These are phyloP conservation scores for Rugalucina vietnamica DNA, from an alignment of 2,888 invertebrate species.

Conservation along the genomic window DNA sequence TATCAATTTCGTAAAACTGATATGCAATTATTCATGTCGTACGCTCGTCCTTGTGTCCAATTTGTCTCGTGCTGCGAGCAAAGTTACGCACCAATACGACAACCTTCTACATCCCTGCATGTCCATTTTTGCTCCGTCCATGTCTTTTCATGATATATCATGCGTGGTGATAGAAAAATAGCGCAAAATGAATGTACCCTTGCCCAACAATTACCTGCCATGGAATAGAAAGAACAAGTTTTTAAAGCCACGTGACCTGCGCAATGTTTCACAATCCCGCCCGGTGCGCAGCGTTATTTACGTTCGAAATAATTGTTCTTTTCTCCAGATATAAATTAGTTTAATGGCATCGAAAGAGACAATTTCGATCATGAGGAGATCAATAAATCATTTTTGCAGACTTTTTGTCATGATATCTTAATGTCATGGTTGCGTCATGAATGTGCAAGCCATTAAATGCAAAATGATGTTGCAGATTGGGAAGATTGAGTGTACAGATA, in stretches of 20 bases:
- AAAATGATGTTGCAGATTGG: no score
- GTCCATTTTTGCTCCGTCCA: background rate
- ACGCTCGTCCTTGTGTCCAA: background rate
- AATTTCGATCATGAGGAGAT: background rate
- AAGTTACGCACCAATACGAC: background rate
- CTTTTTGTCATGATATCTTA: no score
- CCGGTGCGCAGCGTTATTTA: background rate
- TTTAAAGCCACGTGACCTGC: background rate
- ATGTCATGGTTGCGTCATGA: no score
- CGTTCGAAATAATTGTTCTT: constrained; percentile 5
- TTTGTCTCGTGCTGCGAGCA: background rate
- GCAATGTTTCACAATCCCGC: background rate
- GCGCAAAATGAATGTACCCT: background rate
- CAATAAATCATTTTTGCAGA: no score
- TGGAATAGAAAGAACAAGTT: background rate
- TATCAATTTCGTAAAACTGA: background rate
- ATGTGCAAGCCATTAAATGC: no score
- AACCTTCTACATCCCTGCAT: background rate
- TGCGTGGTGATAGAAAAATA: background rate
- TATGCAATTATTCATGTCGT: background rate
- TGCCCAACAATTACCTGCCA: background rate
- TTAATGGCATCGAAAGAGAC: background rate
- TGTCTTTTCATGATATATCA: background rate
- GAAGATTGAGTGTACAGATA: no score
- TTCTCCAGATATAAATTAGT: background rate